Evolutionary conservation across 92 coral and sea anemone genomes (phyloP), one percentile per base, ranked within the genome.

Genomic region (Plumapathes pennacea): DNA sequence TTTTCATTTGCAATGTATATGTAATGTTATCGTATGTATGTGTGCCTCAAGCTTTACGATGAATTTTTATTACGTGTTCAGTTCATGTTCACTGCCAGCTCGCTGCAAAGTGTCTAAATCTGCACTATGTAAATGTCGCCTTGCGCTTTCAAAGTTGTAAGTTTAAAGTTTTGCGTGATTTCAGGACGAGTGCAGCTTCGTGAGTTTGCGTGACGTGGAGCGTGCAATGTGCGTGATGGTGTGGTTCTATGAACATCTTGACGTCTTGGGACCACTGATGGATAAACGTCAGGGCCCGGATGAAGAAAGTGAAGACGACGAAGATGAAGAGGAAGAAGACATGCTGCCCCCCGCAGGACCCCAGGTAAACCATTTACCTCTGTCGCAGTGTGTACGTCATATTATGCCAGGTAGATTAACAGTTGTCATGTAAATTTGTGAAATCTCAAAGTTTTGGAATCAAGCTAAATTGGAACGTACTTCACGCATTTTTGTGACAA

Each of bases 151-250:
- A n/a, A n/a, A n/a, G n/a, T n/a, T n/a, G n/a, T n/a, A n/a, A n/a
- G n/a, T n/a, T n/a, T n/a, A n/a, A n/a, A n/a, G n/a, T n/a, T n/a
- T n/a, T n/a, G n/a, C n/a, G n/a, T n/a, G n/a, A n/a, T n/a, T n/a
- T 12, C 72, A 88, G 96, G 80, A 89, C 41, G 96, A 89, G 55
- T 88, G 96, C 38, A 88, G 96, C 63, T 88, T 88, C 70, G 96
- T 88, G 24, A 84, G 96, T 48, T 80, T 84, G 3, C 96, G 96
- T 37, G 96, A 88, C 54, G 96, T 88, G 10, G 96, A 88, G 62
- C 64, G 96, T 21, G 57, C 88, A 28, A 88, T 88, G 96, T 82
- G 77, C 28, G 80, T 89, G 31, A 84, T 84, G 88, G 63, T 68
- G 10, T 89, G 90, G 90, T 84, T 89, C 54, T 84, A 65, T 67